Evolutionary conservation across 2,113 vertebrate genomes (phyloP), one percentile per base, ranked within the genome.

Genomic region (Narcine bancroftii): DNA sequence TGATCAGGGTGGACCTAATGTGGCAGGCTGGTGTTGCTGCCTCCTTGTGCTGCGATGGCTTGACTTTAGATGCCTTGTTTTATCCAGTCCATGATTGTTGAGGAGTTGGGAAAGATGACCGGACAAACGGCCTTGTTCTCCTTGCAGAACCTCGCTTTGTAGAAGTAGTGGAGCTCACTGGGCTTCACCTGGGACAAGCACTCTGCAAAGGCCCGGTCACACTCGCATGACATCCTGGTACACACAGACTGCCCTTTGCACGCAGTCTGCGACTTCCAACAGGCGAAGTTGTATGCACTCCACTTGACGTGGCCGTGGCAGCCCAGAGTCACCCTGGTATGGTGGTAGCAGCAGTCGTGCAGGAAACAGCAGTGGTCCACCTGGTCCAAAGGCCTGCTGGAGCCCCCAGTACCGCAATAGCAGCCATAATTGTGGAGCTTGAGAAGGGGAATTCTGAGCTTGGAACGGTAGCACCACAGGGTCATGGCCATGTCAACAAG

Each of bases 271-370:
- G 92, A 33, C 0, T 10, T 11, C 6, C 42, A 71, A 15, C 94
- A 94, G 0, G 75, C n/a, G 33, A 92, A 93, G 0, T 92, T 79
- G 65, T 94, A 94, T 5, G 87, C 92, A 24, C 92, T 72, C 93
- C 93, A 94, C 63, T 94, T 93, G 2, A 93, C 89, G 5, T 92
- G 92, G 15, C 92, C 36, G 92, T 93, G 89, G 71, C 93, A 94
- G 63, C 92, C 73, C 45, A 94, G 66, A 3, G 89, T 75, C 6
- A 93, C 13, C 39, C 93, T 92, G 76, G 93, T n/a, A 3, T 94
- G 93, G 79, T 93, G 72, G 63, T 94, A 94, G 21, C 94, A 94
- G 15, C 94, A 94, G 91, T 94, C 94, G 0, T 94, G 94, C 0
- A 92, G 79, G 72, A 93, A 93, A 11, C 94, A 94, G 75, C 94